These are phyloP conservation scores for Odocoileus virginianus DNA, from an alignment of 2,113 vertebrate genomes.

Conservation along the genomic window DNA sequence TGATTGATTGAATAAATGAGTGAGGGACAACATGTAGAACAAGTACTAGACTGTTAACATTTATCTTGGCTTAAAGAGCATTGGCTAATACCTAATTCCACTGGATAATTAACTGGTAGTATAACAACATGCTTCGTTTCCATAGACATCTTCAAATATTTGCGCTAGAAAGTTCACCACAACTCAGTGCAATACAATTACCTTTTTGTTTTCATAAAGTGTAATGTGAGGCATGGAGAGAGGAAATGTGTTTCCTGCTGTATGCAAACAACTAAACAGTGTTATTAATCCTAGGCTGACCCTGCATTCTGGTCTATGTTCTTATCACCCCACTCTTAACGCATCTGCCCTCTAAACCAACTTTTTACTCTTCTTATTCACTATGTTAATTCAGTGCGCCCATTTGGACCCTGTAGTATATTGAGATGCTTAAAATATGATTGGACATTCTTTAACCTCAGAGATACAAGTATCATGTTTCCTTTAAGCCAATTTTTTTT, in stretches of 20 bases:
- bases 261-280: not conserved
- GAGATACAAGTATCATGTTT: not conserved
- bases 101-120: not conserved
- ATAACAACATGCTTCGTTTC: not conserved
- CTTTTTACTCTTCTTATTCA: not conserved
- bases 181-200: not conserved
- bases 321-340: not conserved
- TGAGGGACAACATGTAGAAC: not conserved
- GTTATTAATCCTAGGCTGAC: not conserved
- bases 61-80: not conserved
- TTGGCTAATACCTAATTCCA: not conserved
- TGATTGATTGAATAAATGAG: not conserved
- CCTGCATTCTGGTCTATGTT: not conserved
- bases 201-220: constrained; percentile 5
- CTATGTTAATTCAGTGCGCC: not conserved
- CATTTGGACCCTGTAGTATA: not conserved
- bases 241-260: not conserved
- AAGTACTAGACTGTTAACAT: not conserved
- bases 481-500: not conserved
- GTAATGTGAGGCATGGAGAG: not conserved
- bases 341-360: not conserved
- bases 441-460: not conserved
- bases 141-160: not conserved
- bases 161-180: not conserved
- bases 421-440: not conserved